A percentile compares a stretch with the other conserved stretches of the same genome.
Conservation (phyloP, 2,113 vertebrate species). For the Zeus faber region DNA sequence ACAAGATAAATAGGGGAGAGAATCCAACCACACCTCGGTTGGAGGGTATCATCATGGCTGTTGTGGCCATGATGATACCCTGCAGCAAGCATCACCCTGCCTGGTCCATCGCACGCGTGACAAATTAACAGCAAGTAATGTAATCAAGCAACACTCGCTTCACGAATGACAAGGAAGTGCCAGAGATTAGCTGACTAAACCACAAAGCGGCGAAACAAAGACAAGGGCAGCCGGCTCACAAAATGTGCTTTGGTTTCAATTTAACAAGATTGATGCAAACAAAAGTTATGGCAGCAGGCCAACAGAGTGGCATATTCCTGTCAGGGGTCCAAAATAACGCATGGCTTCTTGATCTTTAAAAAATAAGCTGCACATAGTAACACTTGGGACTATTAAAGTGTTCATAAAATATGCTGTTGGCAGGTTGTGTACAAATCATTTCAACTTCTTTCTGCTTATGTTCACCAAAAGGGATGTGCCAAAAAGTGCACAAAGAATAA, state of each 20-base stretch:
- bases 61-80: constrained; percentile 10
- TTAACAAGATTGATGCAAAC: constrained; percentile 21
- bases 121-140: constrained; percentile 40
- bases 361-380: constrained; percentile 18
- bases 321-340: constrained; percentile 15
- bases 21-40: too few relatives aligned
- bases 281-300: constrained; percentile 29
- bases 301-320: constrained; percentile 15
- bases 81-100: constrained; percentile 17
- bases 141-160: constrained; percentile 6
- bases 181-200: constrained; percentile 30
- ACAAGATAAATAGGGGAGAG: too few relatives aligned
- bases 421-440: constrained; percentile 16
- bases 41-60: too few relatives aligned
- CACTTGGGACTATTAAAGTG: constrained; percentile 3
- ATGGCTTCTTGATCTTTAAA: constrained; percentile 34
- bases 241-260: constrained; percentile 19
- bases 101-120: constrained; percentile 40
- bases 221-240: constrained; percentile 23
- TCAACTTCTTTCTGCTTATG: constrained; percentile 5
- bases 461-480: too few relatives aligned
- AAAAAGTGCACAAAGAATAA: too few relatives aligned
- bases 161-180: constrained; percentile 23
- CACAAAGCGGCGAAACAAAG: constrained; percentile 37
- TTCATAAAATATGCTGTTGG: constrained; percentile 6